Evolutionary conservation across 53 echinoderm and acorn worm genomes (phyloP), one percentile per base, ranked within the genome.

Genomic region (Henricia sp.): DNA sequence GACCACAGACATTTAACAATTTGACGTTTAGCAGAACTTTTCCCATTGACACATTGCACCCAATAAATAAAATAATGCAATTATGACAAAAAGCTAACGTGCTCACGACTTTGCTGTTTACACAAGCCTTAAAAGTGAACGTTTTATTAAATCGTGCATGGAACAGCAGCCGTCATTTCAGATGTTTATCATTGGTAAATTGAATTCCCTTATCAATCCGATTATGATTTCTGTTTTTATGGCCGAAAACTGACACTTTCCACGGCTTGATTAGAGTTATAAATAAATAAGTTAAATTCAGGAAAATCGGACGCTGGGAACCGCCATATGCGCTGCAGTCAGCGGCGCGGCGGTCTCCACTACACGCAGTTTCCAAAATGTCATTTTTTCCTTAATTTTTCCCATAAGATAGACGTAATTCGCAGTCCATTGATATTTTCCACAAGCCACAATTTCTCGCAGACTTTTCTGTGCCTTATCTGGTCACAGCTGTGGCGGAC

Each of bases 401-500:
- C 37, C 6, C 36, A 34, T 37, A 21, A 37, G 37, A 36, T 36
- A 21, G 2, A 34, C 25, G n/a, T 37, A n/a, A n/a, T 2, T 65
- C 17, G 16, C 37, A 17, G 27, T 65, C 27, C 9, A 14, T 12
- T 37, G n/a, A 65, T 65, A 65, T 23, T 65, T 17, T 37, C 36
- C n/a, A n/a, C 19, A 17, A 29, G 64, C 3, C 19, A 19, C 17
- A 29, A 27, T 64, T 60, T 63, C 13, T 27, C 35, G 0, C 16
- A 23, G 40, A 48, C 30, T 20, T 21, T 10, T 50, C 19, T 29
- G 50, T 51, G 68, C 50, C 40, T 74, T 74, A 74, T 74, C 74
- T 34, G 57, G 56, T 74, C 55, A 19, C 74, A 74, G 74, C 74
- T 74, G 74, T 74, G 72, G 34, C 58, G 6, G 8, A 25, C 8